Evolutionary conservation across 2,888 invertebrate genomes (phyloP), one percentile per base, ranked within the genome.

Genomic region (Argyresthia goedartella): DNA sequence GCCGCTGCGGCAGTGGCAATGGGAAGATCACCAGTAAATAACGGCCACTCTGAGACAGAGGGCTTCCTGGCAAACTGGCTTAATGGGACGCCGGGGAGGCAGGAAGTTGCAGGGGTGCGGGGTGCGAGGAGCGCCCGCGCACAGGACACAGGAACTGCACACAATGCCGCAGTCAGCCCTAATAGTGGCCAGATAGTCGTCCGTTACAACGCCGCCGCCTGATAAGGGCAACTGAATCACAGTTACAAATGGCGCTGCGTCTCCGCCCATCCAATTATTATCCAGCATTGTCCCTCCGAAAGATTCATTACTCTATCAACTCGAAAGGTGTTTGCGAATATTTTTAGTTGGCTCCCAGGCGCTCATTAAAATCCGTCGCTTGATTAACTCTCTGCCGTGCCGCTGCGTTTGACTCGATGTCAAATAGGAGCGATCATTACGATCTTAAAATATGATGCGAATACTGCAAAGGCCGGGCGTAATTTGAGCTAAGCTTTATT

Each of bases 1-100:
- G 39, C 10, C 39, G 39, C 15, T n/a, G 14, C 44, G 15, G 13
- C 14, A 44, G 44, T 39, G 35, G 36, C 36, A 14, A 39, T 39
- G 35, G 35, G 48, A 35, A 48, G 76, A 82, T 81, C 73, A 76
- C 73, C 76, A 67, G 73, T 81, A 79, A 81, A 79, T 82, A 82
- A 81, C 80, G 63, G 68, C 57, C 60, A 15, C 33, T 59, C 63
- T 60, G 77, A 77, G 80, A 78, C 79, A 69, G 71, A 73, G 78
- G 71, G 71, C 66, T 81, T 82, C 81, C 82, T 78, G 77, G 67
- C 69, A 69, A 73, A 52, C 44, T 33, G 52, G 54, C 53, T 49
- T 53, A 53, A 53, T 53, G 64, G 62, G 59, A 54, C 55, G 57
- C 54, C 58, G 50, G 41, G 42, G 51, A 6, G 34, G 42, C 49